phyloP scores from a whole-genome alignment of 2,113 vertebrate species.

The Xiphias gladius region DNA sequence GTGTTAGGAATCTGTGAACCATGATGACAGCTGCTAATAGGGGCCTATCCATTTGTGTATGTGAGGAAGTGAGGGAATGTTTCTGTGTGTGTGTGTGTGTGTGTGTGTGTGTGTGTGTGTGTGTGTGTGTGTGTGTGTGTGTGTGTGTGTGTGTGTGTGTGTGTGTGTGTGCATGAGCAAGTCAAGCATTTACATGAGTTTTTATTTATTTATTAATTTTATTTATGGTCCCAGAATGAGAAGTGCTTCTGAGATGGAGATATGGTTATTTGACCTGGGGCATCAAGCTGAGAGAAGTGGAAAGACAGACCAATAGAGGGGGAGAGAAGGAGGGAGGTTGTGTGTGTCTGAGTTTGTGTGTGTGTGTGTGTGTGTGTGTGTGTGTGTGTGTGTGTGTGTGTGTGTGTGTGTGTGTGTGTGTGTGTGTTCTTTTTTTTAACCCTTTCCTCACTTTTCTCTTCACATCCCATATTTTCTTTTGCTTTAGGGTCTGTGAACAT shows the following conservation, averaged over 20 bases:
- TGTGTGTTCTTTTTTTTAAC: conserved; percentile 58
- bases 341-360: conserved; percentile 29
- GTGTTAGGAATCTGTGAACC: conserved; percentile 54
- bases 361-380: too few relatives aligned
- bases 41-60: conserved; percentile 26
- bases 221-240: conserved; percentile 63
- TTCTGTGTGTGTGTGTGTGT: too few relatives aligned
- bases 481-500: conserved; percentile 51
- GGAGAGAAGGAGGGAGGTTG: conserved; percentile 28
- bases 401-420: conserved; percentile 3
- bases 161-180: conserved; percentile 23
- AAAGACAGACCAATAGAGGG: conserved; percentile 67
- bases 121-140: neutral
- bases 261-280: conserved; percentile 80
- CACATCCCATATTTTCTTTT: conserved; percentile 50
- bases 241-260: conserved; percentile 76
- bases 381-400: too few relatives aligned
- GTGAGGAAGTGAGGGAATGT: neutral
- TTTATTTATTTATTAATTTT: too few relatives aligned
- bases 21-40: conserved; percentile 55
- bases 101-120: conserved; percentile 15
- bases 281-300: conserved; percentile 65
- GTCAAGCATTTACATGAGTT: conserved; percentile 54
- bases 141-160: conserved; percentile 5
- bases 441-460: conserved; percentile 45